Base-by-base conservation (phyloP, 2,797 vertebrate species). In the Sphaeramia orbicularis region DNA sequence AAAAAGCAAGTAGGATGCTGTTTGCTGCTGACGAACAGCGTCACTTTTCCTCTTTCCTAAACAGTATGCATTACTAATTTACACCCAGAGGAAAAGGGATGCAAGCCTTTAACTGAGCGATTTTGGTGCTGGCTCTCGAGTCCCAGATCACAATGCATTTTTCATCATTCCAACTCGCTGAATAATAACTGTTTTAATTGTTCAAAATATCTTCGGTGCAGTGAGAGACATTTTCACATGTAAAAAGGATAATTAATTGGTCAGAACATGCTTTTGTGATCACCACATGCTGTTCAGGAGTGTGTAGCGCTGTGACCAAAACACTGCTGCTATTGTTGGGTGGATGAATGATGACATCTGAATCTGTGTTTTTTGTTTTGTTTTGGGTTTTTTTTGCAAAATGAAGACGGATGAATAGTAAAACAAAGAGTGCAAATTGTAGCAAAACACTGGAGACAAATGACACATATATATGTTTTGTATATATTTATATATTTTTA, bases 401-500 rank as follows among this genome's bases (percentile, higher is more conserved):
- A n/a, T n/a, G n/a, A n/a, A n/a, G n/a, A n/a, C n/a, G n/a, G n/a
- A n/a, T n/a, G n/a, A n/a, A n/a, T n/a, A n/a, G n/a, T n/a, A 50
- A 45, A 43, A 45, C 12, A 59, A 16, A 50, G 16, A 27, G 42
- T 15, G 49, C 10, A 27, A 69, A 15, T 38, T 62, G 75, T 86
- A 79, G 83, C 74, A 64, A 83, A 79, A 81, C 85, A 86, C 81
- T 81, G 84, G 75, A 78, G 55, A 65, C 57, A 13, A 62, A 51
- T 41, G 42, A 77, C 60, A 65, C 38, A n/a, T 43, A 56, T 48
- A 60, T 57, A 44, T 74, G 70, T 84, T 83, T 89, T 89, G 74
- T 87, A 78, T 76, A 79, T 88, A 83, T 90, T 80, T 83, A 71
- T 83, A 76, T 80, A 76, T 86, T 85, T 83, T 85, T 84, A 68